phyloP scores from a whole-genome alignment of 2,797 vertebrate genomes.

The Sternotherus odoratus region DNA sequence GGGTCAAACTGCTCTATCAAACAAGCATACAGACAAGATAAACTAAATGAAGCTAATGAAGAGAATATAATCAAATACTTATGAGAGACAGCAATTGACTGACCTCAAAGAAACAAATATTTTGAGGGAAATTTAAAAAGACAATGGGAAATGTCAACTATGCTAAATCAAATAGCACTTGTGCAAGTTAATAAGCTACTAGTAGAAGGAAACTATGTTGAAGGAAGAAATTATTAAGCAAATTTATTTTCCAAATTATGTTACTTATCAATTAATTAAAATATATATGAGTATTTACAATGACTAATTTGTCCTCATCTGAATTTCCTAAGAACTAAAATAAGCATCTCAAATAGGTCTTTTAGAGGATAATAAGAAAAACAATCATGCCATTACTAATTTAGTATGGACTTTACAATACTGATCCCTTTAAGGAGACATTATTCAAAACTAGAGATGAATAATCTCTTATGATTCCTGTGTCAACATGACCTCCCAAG shows the following conservation, averaged over 20 bases:
- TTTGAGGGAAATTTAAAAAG: not conserved
- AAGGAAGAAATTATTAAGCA: not conserved
- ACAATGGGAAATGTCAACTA: not conserved
- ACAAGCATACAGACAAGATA: not conserved
- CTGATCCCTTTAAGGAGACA: not conserved
- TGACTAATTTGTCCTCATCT: not conserved
- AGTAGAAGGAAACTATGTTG: not conserved
- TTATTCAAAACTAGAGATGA: not conserved
- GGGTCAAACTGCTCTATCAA: slow-evolving; percentile 19
- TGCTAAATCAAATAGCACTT: not conserved
- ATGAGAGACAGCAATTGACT: not conserved
- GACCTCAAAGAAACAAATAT: not conserved
- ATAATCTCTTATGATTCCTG: not conserved
- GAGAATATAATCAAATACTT: slow-evolving; percentile 64
- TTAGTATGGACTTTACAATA: not conserved
- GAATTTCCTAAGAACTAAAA: not conserved
- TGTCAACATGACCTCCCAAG: not conserved
- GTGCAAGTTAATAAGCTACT: rapidly evolving
- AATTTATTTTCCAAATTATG: not conserved
- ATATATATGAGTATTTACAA: not conserved
- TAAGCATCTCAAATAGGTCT: not conserved
- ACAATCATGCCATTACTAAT: not conserved
- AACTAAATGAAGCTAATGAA: not conserved
- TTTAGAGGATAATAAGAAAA: not conserved
- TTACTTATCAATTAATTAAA: not conserved